Evolutionary conservation across 1,140 invertebrate species (phyloP), one percentile per base, ranked within the genome.

Genomic region (Helicoverpa armigera): DNA sequence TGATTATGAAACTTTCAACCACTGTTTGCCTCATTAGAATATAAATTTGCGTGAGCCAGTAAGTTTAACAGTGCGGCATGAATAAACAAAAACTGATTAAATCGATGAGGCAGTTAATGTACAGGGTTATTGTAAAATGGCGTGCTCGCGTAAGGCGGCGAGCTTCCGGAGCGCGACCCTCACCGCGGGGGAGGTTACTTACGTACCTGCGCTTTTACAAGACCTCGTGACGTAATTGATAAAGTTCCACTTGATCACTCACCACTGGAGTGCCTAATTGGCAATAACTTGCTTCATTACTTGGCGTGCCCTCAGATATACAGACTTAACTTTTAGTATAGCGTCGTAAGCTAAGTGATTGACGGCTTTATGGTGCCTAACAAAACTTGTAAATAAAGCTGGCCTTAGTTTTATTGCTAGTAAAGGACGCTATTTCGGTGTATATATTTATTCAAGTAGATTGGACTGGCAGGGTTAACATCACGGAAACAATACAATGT

Each of bases 101-200:
- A 88, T 85, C 85, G 82, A 83, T 82, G 78, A 65, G 54, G 48
- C 76, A 60, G 70, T 83, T 82, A 86, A 84, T 75, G 79, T 75
- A 63, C 58, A 54, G 74, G 77, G 81, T 83, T 86, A 86, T 86
- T 86, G 85, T 87, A 81, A 82, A 82, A 90, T 88, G 82, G 89
- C 88, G 88, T 91, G 89, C 84, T 76, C 76, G 83, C 79, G 83
- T 74, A 73, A 82, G 84, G 84, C 83, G 79, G 80, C 67, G 60
- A 77, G 84, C 82, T 89, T 91, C 90, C 91, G 91, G 83, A 16
- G 60, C 23, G 53, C 63, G 63, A 53, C 67, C 67, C 67, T 81
- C 87, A 88, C 88, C 89, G 86, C 82, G 87, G 79, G 81, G 84
- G 83, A 81, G 84, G 69, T 56, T 84, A 82, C 75, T 14, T 29